phyloP scores from a whole-genome alignment of 2,888 invertebrate genomes.

The Oeneis ivallda region DNA sequence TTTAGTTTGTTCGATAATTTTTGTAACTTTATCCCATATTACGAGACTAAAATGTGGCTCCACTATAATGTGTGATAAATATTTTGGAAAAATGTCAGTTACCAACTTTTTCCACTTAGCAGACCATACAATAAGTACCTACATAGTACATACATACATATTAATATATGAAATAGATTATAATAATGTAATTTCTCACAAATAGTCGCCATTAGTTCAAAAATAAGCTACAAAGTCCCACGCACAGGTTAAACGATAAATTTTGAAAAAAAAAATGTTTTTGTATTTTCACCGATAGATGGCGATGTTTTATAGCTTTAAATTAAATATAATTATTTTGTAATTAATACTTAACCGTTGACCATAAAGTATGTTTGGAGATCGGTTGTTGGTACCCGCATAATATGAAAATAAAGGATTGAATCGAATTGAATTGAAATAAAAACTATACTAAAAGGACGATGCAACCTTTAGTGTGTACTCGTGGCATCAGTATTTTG shows the following conservation, averaged over 20 bases:
- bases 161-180: too few species aligned
- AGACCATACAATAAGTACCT: slow-evolving; percentile 9
- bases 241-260: background rate
- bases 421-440: too few species aligned
- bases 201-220: slow-evolving; percentile 2
- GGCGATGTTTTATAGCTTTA: slow-evolving; percentile 5
- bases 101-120: background rate
- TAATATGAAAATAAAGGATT: too few species aligned
- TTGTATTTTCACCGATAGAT: slow-evolving; percentile 12
- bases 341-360: slow-evolving; percentile 1
- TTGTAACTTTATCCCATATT: too few species aligned
- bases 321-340: slow-evolving; percentile 10
- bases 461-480: too few species aligned
- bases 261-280: slow-evolving; percentile 5
- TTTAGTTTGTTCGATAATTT: too few species aligned
- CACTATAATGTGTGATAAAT: background rate
- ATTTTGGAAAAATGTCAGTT: slow-evolving; percentile 6
- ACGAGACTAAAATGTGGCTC: too few species aligned
- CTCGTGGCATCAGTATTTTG: too few species aligned
- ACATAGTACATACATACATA: background rate
- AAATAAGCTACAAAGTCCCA: slow-evolving; percentile 17
- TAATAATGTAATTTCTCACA: slow-evolving; percentile 6
- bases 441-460: too few species aligned
- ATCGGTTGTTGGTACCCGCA: too few species aligned
- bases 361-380: background rate